A percentile compares a stretch with the other conserved stretches of the same genome.
These are phyloP conservation scores for Uria aalge DNA, from an alignment of 2,113 vertebrate species.

Conservation along the genomic window DNA sequence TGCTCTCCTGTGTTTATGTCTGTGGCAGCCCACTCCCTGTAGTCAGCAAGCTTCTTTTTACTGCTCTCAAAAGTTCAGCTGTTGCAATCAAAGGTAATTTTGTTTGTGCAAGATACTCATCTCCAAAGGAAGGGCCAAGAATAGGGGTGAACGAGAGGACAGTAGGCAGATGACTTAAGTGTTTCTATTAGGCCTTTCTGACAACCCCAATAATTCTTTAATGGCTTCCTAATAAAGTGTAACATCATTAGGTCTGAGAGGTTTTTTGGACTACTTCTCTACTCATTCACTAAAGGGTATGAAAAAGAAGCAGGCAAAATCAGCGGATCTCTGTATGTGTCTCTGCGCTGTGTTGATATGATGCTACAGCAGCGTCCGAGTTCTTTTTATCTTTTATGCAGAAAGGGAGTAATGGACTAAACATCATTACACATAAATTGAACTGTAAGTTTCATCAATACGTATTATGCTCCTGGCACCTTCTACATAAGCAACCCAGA, in stretches of 20 bases:
- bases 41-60: slow-evolving; percentile 19
- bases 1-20: slow-evolving; percentile 11
- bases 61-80: slow-evolving; percentile 13
- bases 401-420: not conserved
- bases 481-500: not conserved
- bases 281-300: not conserved
- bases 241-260: slow-evolving; percentile 17
- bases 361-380: not conserved
- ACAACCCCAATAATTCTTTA: slow-evolving; percentile 50
- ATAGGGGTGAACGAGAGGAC: slow-evolving; percentile 61
- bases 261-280: slow-evolving; percentile 19
- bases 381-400: not conserved
- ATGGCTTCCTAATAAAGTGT: slow-evolving; percentile 59
- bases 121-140: slow-evolving; percentile 59
- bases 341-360: accelerated
- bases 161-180: slow-evolving; percentile 44
- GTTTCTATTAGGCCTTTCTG: slow-evolving; percentile 45
- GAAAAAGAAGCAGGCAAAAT: not conserved
- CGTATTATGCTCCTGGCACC: not conserved
- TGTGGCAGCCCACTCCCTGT: slow-evolving; percentile 25
- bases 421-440: accelerated
- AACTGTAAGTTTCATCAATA: not conserved
- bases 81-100: slow-evolving; percentile 61
- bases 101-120: slow-evolving; percentile 60
- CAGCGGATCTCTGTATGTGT: not conserved